Evolutionary conservation across 2,888 invertebrate genomes (phyloP), one percentile per base, ranked within the genome.

Genomic region (Lasioglossum figueresi): DNA sequence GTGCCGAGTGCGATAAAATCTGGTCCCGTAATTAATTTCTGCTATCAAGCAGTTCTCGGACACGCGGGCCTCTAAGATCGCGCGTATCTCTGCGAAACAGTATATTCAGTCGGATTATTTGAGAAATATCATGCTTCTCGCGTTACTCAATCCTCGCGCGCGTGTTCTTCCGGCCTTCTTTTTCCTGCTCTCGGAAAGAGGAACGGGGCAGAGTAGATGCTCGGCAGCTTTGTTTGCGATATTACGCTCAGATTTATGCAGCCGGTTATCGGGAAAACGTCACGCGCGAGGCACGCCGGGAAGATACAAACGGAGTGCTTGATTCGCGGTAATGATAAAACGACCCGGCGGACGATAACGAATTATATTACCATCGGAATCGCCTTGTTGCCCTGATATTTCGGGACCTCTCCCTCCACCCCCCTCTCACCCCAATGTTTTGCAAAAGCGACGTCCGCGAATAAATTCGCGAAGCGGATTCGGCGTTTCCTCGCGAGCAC

Each of bases 361-460:
- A 84, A 82, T 77, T 84, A 71, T 79, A 84, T 89, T 89, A 82
- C 76, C 79, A 80, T 86, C 68, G 81, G 52, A 79, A 89, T 88
- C 88, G 76, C 76, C 80, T 80, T 82, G 86, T 77, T 88, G 74
- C 84, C n/a, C n/a, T 74, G 68, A 82, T 84, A 88, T 87, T 90
- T 86, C 79, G 81, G 37, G 31, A 19, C 63, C 68, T 4, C n/a
- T 1, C n/a, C 10, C 3, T 12, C 12, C 23, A 19, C 48, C 5
- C 48, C 48, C 0, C 4, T 4, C 10, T 12, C 1, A 73, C 2
- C 10, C 66, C 10, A 10, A 37, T 68, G 37, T 23, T 68, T 23
- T 83, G 80, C 82, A 48, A 83, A 85, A 88, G 75, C 80, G 84
- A 79, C 76, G 72, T 45, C 52, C 34, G 14, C 34, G 59, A 74